A percentile compares a stretch with the other conserved stretches of the same genome.
phyloP scores from a whole-genome alignment of 2,797 vertebrate species.

The Poeciliopsis gracilis region DNA sequence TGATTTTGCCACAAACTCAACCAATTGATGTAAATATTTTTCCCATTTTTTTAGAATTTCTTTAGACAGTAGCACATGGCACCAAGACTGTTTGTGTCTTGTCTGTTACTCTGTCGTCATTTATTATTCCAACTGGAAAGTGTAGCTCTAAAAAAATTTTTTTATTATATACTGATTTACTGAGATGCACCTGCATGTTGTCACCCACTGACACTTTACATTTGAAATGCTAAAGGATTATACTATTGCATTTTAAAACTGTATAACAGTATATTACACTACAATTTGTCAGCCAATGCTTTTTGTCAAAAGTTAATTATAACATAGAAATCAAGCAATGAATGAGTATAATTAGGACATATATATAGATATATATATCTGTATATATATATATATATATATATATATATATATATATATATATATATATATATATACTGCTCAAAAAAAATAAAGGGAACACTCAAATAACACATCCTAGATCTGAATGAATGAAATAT shows the following conservation, averaged over 20 bases:
- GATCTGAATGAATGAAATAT: too few species aligned
- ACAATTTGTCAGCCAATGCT: not conserved
- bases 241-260: not conserved
- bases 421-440: too few species aligned
- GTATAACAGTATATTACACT: not conserved
- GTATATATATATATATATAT: too few species aligned
- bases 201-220: not conserved
- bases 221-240: not conserved
- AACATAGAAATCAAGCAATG: not conserved
- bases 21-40: not conserved
- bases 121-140: not conserved
- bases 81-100: too few species aligned
- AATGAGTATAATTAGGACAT: not conserved
- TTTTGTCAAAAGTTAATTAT: not conserved
- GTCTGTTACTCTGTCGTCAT: too few species aligned
- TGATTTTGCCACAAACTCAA: not conserved
- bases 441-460: too few species aligned
- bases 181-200: not conserved
- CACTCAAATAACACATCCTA: too few species aligned
- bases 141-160: not conserved
- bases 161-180: not conserved
- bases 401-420: too few species aligned
- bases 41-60: not conserved
- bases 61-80: not conserved
- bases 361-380: too few species aligned